phyloP scores from a whole-genome alignment of 2,797 vertebrate species.

The Acrocephalus scirpaceus region DNA sequence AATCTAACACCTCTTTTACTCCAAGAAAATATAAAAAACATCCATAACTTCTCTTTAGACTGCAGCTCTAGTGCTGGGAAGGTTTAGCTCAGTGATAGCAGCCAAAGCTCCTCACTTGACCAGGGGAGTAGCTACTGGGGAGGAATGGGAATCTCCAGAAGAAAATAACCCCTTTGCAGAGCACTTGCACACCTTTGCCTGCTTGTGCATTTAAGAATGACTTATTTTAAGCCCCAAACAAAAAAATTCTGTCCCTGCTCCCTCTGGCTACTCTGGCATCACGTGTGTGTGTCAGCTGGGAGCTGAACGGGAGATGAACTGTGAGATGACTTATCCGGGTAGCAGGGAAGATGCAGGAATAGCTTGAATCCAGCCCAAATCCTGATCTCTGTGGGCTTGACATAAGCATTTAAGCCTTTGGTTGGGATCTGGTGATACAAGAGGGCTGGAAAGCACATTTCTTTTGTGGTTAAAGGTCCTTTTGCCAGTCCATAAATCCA shows the following conservation, averaged over 20 bases:
- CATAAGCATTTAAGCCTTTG: constrained; percentile 60
- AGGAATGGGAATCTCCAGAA: not conserved
- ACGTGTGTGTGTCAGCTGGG: not conserved
- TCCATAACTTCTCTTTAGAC: not conserved
- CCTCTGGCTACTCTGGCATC: not conserved
- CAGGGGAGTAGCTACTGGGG: not conserved
- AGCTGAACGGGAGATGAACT: not conserved
- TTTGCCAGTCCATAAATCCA: constrained; percentile 77
- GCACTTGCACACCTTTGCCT: not conserved
- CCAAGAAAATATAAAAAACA: not conserved
- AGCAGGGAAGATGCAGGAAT: not conserved
- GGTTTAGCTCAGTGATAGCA: fast-evolving
- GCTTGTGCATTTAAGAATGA: not conserved
- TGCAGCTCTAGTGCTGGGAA: not conserved
- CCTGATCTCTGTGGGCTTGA: constrained; percentile 15
- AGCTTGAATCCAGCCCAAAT: constrained; percentile 24
- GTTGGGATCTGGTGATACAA: constrained; percentile 49
- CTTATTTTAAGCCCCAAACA: not conserved
- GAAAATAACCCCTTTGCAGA: not conserved
- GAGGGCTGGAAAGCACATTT: constrained; percentile 36
- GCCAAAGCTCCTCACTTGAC: not conserved
- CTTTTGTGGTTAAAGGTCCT: constrained; percentile 70
- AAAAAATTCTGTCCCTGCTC: not conserved
- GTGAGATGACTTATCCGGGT: not conserved
- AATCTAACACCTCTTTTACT: not conserved